Base-by-base conservation (phyloP, 2,113 vertebrate genomes). In the Aphyosemion australe region DNA sequence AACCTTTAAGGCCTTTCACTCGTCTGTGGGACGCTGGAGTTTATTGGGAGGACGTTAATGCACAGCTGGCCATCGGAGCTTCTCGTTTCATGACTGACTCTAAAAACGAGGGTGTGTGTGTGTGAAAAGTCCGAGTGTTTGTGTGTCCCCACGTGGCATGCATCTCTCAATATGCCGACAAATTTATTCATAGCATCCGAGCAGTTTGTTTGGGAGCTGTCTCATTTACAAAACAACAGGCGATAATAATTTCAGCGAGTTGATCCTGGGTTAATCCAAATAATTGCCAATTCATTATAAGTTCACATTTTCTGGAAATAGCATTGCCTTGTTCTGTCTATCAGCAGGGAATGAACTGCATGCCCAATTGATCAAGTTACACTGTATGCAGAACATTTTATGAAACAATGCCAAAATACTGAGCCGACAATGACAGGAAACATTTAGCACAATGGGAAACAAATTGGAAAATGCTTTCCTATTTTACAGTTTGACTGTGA, bases 201-300 rank as follows among this genome's bases (percentile, higher is more conserved):
- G 76, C 72, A 32, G 77, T 87, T 87, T 91, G 78, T 91, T 89
- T 87, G 79, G 53, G 65, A 78, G 70, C 62, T 39, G 57, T 64
- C 80, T 90, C 74, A 85, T 88, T 88, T 88, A 79, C 65, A 82
- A 77, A 88, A 89, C 84, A 87, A 89, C 82, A 86, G 79, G 83
- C 83, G 79, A 75, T 83, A 80, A 84, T 85, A 81, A 81, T 88
- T 85, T 83, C 71, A 48, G 54, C 65, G 65, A 68, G 84, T 83
- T 84, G 86, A 87, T 85, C 79, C 72, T n/a, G 58, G 83, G 86
- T 85, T 90, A 84, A 90, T 88, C 78, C 80, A 79, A 80, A 87
- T 85, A 83, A 88, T 85, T 79, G 75, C 54, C 77, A 81, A 83
- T 85, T 85, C 65, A 88, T 84, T 77, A 64, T 52, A 71, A 86